Percentiles rank a stretch among this genome's conserved stretches.
These are phyloP conservation scores for Vireo griseus DNA, from an alignment of 2,797 vertebrate species.

Conservation along the genomic window DNA sequence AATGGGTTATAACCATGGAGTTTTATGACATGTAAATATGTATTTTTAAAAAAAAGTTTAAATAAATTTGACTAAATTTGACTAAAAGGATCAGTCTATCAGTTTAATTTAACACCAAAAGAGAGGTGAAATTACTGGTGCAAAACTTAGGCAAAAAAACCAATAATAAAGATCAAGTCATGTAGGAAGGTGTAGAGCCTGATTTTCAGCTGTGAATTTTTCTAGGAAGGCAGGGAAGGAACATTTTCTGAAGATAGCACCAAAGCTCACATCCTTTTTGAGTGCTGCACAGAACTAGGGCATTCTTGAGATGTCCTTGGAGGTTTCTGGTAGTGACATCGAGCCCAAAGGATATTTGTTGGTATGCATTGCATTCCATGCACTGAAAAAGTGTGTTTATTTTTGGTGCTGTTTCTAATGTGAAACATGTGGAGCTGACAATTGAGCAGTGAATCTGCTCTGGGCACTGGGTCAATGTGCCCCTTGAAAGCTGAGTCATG, in stretches of 20 bases:
- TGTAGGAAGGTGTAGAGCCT: neutral
- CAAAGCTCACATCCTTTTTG: neutral
- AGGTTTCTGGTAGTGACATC: neutral
- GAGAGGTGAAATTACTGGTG: neutral
- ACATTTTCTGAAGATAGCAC: neutral
- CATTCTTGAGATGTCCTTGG: neutral
- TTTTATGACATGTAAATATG: slow-evolving; percentile 84
- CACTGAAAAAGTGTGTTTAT: neutral
- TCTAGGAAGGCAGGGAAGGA: neutral
- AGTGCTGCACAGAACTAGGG: neutral
- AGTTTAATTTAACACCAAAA: neutral
- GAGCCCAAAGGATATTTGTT: neutral
- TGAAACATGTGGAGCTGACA: neutral
- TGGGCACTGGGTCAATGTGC: neutral
- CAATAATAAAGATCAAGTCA: neutral
- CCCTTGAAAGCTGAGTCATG: neutral
- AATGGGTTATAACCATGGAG: slow-evolving; percentile 90
- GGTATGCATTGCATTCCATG: neutral
- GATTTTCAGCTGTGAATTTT: neutral
- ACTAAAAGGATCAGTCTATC: neutral
- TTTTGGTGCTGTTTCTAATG: neutral
- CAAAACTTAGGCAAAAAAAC: neutral
- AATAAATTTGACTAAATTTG: neutral
- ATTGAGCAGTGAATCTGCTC: neutral
- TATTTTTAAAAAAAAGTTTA: neutral